Evolutionary conservation across 2,888 invertebrate species (phyloP).

Genomic region (Cataglyphis cursor): DNA sequence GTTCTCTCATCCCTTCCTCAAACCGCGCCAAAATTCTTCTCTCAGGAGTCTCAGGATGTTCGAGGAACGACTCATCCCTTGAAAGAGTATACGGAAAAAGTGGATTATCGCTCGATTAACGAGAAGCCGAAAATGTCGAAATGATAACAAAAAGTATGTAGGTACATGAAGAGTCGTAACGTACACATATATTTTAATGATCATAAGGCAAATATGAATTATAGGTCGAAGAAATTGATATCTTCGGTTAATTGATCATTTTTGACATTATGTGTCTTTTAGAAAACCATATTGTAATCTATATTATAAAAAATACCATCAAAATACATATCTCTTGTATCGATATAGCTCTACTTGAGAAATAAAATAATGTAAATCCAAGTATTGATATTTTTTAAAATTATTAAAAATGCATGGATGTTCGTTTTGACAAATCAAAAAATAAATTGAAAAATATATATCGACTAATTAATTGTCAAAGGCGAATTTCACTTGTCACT

Average conservation of each 20-base stretch:
- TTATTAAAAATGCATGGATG: background rate
- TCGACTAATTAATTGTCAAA: background rate
- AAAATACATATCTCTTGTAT: background rate
- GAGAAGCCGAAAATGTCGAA: constrained; percentile 47
- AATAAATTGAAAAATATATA: background rate
- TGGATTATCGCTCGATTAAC: constrained; percentile 48
- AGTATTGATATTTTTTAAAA: background rate
- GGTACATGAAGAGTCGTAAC: background rate
- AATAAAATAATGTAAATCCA: background rate
- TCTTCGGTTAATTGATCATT: background rate
- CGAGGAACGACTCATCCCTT: constrained; percentile 34
- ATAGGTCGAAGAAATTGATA: background rate
- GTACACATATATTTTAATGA: background rate
- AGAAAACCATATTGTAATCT: background rate
- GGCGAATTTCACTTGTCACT: background rate
- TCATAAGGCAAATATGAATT: background rate
- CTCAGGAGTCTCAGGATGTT: constrained; percentile 37
- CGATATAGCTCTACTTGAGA: background rate
- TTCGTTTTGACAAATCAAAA: background rate
- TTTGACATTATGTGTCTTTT: background rate
- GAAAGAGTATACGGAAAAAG: constrained; percentile 30
- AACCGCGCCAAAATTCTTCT: constrained; percentile 58
- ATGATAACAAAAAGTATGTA: constrained; percentile 11
- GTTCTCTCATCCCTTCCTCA: constrained; percentile 54
- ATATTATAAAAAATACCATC: background rate